Evolutionary conservation across 53 echinoderm and acorn worm genomes (phyloP).

Genomic region (Stichopus horrens): DNA sequence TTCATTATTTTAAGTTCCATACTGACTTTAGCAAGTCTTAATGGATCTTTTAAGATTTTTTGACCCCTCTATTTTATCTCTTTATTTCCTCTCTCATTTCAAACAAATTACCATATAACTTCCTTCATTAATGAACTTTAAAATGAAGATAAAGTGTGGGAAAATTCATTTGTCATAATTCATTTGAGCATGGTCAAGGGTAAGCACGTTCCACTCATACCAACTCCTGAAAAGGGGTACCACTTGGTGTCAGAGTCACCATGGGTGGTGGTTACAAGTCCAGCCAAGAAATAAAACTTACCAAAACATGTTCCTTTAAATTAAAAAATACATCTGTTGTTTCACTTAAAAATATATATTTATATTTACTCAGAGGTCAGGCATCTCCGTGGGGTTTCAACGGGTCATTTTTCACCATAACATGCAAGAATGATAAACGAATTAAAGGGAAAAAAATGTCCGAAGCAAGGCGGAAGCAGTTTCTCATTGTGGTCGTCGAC

Average conservation of each 20-base stretch:
- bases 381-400: not conserved
- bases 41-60: too few species aligned
- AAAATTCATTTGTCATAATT: conserved; percentile 28
- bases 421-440: not conserved
- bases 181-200: not conserved
- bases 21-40: too few species aligned
- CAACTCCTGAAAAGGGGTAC: not conserved
- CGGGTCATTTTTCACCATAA: conserved; percentile 3
- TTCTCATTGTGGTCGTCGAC: too few species aligned
- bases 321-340: conserved; percentile 11
- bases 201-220: conserved; percentile 12
- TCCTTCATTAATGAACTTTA: too few species aligned
- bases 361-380: conserved; percentile 24
- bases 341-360: not conserved
- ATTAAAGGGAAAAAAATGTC: not conserved
- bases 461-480: not conserved
- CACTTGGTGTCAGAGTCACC: conserved; percentile 9
- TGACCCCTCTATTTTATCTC: not conserved
- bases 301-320: conserved; percentile 14
- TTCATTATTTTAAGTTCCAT: too few species aligned
- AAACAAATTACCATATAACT: not conserved
- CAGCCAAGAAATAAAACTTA: conserved; percentile 2
- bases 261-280: not conserved
- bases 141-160: not conserved
- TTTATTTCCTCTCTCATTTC: not conserved